Conservation (phyloP, 2,797 vertebrate species). For the Denticeps clupeoides region DNA sequence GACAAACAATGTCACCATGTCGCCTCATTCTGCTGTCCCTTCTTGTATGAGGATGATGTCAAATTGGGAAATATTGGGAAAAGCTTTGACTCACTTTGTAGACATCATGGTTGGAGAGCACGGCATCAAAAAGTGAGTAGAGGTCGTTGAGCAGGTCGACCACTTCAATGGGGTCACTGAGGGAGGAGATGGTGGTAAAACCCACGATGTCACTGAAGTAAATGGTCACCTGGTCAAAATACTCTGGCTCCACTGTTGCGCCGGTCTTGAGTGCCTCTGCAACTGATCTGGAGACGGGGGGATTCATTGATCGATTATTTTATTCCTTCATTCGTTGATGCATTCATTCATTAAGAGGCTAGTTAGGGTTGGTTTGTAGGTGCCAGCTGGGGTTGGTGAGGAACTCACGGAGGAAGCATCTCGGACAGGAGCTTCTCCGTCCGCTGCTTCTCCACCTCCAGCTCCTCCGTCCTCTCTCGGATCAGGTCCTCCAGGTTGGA, state of each 20-base stretch:
- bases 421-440: constrained; percentile 69
- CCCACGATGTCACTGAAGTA: constrained; percentile 89
- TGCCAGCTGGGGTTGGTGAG: background rate
- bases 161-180: constrained; percentile 85
- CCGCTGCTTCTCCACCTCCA: constrained; percentile 71
- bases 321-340: too few species aligned
- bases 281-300: constrained; percentile 61
- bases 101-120: constrained; percentile 80
- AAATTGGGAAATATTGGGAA: too few species aligned
- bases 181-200: constrained; percentile 86
- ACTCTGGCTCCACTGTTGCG: constrained; percentile 75
- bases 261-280: constrained; percentile 83
- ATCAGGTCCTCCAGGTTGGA: constrained; percentile 73
- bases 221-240: constrained; percentile 87
- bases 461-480: constrained; percentile 66
- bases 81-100: constrained; percentile 68
- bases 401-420: constrained; percentile 71
- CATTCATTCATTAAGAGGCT: too few species aligned
- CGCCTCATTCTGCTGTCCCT: background rate
- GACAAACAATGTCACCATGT: background rate
- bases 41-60: too few species aligned
- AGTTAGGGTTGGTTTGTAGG: background rate
- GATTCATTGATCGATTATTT: too few species aligned
- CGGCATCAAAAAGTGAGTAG: constrained; percentile 78
- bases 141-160: constrained; percentile 90